phyloP scores from a whole-genome alignment of 2,797 vertebrate genomes.

The Labroides dimidiatus region DNA sequence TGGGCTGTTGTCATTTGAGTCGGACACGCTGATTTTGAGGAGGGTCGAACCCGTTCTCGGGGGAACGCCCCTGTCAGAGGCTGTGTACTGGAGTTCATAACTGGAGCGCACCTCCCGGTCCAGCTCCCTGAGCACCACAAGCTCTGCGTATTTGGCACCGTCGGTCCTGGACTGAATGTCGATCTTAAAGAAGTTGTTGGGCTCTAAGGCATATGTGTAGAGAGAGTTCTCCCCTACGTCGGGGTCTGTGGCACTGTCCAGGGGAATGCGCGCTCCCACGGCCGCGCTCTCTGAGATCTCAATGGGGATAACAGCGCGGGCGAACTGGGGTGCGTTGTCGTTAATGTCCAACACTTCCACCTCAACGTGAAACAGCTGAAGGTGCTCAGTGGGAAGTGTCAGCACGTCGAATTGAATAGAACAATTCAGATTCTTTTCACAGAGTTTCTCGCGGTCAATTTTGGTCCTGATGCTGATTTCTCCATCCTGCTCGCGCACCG shows the following conservation, averaged over 20 bases:
- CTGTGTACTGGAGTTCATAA: constrained; percentile 94
- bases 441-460: constrained; percentile 96
- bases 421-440: constrained; percentile 95
- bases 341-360: constrained; percentile 98
- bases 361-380: constrained; percentile 95
- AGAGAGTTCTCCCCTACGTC: constrained; percentile 96
- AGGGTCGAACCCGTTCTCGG: constrained; percentile 91
- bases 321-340: constrained; percentile 95
- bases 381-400: constrained; percentile 94
- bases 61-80: constrained; percentile 93
- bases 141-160: constrained; percentile 94
- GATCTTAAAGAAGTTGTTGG: constrained; percentile 91
- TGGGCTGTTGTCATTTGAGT: constrained; percentile 98
- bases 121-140: constrained; percentile 92
- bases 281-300: constrained; percentile 96
- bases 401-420: constrained; percentile 97
- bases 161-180: constrained; percentile 94
- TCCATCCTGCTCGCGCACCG: constrained; percentile 93
- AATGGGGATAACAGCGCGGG: constrained; percentile 91
- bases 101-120: constrained; percentile 91
- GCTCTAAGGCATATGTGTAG: constrained; percentile 91
- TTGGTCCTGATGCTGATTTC: constrained; percentile 94
- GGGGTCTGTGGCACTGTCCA: constrained; percentile 96
- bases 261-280: constrained; percentile 92
- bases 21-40: constrained; percentile 92